Evolutionary conservation across 2,113 vertebrate genomes (phyloP), one percentile per base, ranked within the genome.

Genomic region (Cololabis saira): DNA sequence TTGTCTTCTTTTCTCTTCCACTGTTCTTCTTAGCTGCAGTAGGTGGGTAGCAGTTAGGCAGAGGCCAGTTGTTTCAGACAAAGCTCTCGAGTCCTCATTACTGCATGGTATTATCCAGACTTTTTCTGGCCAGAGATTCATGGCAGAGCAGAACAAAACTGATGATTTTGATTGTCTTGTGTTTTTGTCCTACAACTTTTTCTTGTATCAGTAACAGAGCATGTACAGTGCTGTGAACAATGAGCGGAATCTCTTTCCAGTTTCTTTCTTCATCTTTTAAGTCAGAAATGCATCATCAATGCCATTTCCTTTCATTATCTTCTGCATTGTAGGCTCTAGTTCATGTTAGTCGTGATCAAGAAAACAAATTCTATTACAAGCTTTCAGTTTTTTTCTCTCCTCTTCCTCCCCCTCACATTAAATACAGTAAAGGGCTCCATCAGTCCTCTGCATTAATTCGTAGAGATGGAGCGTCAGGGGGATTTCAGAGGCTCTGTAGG

Each of bases 51-150:
- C 16, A 55, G 64, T 65, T 37, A 60, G 42, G n/a, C 40, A 63
- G 68, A 69, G 69, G 66, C 65, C 80, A 47, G 51, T 57, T 58
- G 59, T 67, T 52, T 61, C 47, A 63, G 67, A 37, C 44, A 18
- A 66, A 61, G 80, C 75, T 63, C 76, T 53, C 11, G 78, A 65
- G 74, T 78, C 56, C 74, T 91, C 73, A 76, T 88, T 86, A 84
- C 51, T 12, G 50, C 64, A 53, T 19, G 27, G 70, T 13, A 55
- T 57, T 59, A 83, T 76, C 44, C 59, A 87, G 15, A 57, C 50
- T 43, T 53, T 19, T 56, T 43, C 22, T 14, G 0, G 51, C 61
- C 12, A 18, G 19, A 51, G 22, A 50, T 47, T 3, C 19, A 56
- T 56, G 19, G 24, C 67, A 7, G 27, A 70, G 47, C 47, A 42